phyloP scores from a whole-genome alignment of 2,888 invertebrate species.

The Platypus cylindrus region DNA sequence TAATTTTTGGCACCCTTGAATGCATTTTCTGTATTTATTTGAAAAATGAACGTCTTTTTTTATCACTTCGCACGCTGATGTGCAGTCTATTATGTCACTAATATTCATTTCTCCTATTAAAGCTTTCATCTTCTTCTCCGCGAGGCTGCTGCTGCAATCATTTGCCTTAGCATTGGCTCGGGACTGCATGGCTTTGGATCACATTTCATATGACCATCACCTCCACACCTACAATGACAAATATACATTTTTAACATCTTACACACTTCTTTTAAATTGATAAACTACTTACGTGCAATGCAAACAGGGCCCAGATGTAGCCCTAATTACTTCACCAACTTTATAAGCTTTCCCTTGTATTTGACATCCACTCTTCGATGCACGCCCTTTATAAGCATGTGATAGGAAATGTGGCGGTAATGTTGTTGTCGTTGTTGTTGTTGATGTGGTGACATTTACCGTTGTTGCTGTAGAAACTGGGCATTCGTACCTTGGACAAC shows the following conservation, averaged over 20 bases:
- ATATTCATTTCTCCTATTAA: conserved; percentile 14
- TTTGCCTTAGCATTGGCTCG: conserved; percentile 79
- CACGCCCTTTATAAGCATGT: conserved; percentile 65
- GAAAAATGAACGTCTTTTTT: conserved; percentile 14
- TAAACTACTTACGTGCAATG: conserved; percentile 81
- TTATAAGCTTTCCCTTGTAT: conserved; percentile 74
- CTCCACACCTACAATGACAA: conserved; percentile 61
- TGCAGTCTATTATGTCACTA: conserved; percentile 18
- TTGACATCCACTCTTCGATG: conserved; percentile 68
- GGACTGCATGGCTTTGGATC: conserved; percentile 84
- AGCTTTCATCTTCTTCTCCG: conserved; percentile 46
- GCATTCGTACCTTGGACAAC: conserved; percentile 89
- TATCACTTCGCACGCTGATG: conserved; percentile 16
- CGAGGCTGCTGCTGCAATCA: conserved; percentile 73
- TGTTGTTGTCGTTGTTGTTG: conserved; percentile 75
- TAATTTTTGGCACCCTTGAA: conserved; percentile 40
- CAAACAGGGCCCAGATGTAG: conserved; percentile 85
- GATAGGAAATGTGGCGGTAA: conserved; percentile 73
- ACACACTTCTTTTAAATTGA: background rate
- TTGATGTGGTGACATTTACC: conserved; percentile 73
- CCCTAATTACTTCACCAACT: conserved; percentile 73
- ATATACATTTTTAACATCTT: background rate
- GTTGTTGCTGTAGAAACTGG: conserved; percentile 78
- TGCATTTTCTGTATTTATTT: conserved; percentile 23
- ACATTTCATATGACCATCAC: conserved; percentile 88